Conservation (phyloP, 2,113 vertebrate genomes). For the Onychostoma macrolepis region DNA sequence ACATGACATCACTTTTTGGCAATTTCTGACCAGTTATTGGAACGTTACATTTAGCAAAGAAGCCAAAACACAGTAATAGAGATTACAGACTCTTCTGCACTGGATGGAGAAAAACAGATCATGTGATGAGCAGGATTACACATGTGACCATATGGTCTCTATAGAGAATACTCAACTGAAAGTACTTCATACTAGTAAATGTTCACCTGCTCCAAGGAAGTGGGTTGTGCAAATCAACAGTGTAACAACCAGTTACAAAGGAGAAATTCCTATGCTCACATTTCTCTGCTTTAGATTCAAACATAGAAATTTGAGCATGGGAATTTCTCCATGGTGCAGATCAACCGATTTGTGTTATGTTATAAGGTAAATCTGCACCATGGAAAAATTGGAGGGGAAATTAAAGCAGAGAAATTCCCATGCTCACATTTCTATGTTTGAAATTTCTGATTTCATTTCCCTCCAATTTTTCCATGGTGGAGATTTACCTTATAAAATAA, state of each 20-base stretch:
- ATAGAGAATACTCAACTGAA: slow-evolving; percentile 15
- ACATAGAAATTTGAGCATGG: no score
- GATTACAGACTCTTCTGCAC: slow-evolving; percentile 24
- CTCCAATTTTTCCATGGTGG: neutral
- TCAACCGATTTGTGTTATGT: no score
- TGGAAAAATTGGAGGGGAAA: no score
- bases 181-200: slow-evolving; percentile 1
- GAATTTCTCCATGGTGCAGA: no score
- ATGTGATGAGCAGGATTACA: slow-evolving; percentile 46
- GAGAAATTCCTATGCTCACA: neutral
- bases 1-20: slow-evolving; percentile 6
- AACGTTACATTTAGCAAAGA: neutral
- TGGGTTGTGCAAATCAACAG: neutral
- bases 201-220: neutral
- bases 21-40: neutral
- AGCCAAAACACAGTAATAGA: slow-evolving; percentile 4
- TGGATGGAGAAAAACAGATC: slow-evolving; percentile 5
- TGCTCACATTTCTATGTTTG: neutral
- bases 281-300: neutral
- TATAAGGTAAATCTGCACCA: no score
- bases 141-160: slow-evolving; percentile 46
- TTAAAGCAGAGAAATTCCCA: no score
- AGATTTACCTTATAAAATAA: neutral
- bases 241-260: neutral
- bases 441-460: neutral